phyloP scores from a whole-genome alignment of 2,797 vertebrate species.

The Tympanoctomys barrerae region DNA sequence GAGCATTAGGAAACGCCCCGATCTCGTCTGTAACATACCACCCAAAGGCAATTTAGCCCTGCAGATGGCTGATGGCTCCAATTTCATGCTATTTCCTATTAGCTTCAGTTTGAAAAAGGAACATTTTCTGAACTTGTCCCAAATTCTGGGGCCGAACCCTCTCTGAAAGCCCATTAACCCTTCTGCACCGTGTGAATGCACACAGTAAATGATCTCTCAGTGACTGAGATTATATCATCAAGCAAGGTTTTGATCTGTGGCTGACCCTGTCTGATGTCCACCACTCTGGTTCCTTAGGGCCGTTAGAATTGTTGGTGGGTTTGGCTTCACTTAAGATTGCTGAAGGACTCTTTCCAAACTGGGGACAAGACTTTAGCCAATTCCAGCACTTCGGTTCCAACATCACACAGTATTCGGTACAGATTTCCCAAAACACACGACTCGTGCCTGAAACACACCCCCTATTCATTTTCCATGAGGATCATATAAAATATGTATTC shows the following conservation, averaged over 20 bases:
- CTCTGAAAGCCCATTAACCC: slow-evolving; percentile 24
- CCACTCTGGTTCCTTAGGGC: background rate
- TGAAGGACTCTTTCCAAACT: background rate
- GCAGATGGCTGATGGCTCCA: slow-evolving; percentile 15
- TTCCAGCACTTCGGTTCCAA: background rate
- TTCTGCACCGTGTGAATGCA: background rate
- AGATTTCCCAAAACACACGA: background rate
- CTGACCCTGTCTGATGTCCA: background rate
- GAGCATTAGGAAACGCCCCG: background rate
- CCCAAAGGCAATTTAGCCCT: background rate
- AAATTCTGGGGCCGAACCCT: background rate
- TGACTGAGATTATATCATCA: slow-evolving; percentile 38
- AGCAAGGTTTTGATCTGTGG: slow-evolving; percentile 40
- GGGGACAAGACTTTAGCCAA: background rate
- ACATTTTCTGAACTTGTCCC: slow-evolving; percentile 49
- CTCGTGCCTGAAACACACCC: background rate
- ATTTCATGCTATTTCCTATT: background rate
- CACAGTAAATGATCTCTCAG: slow-evolving; percentile 3
- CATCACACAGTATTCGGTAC: background rate
- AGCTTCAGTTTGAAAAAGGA: slow-evolving; percentile 52
- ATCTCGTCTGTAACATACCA: background rate
- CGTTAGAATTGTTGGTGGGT: background rate
- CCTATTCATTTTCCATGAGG: background rate
- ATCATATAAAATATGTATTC: background rate
- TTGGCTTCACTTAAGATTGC: background rate